Percentiles rank a stretch among this genome's conserved stretches.
Evolutionary conservation across 2,113 vertebrate species (phyloP).

Genomic region (Sardina pilchardus): DNA sequence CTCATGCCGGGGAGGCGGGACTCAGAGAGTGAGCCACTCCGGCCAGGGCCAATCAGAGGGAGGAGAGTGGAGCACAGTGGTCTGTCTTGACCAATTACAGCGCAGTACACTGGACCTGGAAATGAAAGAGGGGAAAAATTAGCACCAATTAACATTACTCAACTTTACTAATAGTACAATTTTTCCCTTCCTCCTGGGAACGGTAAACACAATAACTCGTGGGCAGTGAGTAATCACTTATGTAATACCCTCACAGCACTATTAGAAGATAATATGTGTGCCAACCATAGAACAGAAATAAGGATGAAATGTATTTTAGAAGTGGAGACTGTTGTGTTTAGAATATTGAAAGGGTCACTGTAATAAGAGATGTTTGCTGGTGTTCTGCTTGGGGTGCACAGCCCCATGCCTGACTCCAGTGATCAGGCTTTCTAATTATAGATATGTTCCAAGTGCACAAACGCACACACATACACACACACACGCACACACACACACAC

Average conservation of each 20-base stretch:
- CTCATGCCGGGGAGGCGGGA: constrained; percentile 80
- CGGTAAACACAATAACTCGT: background rate
- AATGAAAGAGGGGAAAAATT: constrained; percentile 28
- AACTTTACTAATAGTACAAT: background rate
- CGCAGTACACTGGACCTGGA: constrained; percentile 27
- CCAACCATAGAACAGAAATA: background rate
- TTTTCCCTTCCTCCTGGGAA: background rate
- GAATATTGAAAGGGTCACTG: background rate
- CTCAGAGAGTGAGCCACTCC: constrained; percentile 57
- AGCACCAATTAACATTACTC: constrained; percentile 18
- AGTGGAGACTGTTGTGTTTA: background rate
- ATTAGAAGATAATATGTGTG: background rate
- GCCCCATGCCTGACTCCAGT: constrained; percentile 45
- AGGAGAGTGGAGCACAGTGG: constrained; percentile 37
- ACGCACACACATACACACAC: constrained; percentile 64
- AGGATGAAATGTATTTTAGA: background rate
- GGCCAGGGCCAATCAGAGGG: constrained; percentile 28
- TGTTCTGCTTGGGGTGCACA: constrained; percentile 40
- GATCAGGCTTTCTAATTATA: constrained; percentile 54
- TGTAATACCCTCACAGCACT: background rate
- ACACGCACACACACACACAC: constrained; percentile 27
- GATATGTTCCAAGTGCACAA: constrained; percentile 49
- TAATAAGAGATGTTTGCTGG: constrained; percentile 22
- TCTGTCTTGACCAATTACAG: constrained; percentile 30
- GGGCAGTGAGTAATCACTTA: background rate